Evolutionary conservation across 2,888 invertebrate genomes (phyloP), one percentile per base, ranked within the genome.

Genomic region (Desoria tigrina): DNA sequence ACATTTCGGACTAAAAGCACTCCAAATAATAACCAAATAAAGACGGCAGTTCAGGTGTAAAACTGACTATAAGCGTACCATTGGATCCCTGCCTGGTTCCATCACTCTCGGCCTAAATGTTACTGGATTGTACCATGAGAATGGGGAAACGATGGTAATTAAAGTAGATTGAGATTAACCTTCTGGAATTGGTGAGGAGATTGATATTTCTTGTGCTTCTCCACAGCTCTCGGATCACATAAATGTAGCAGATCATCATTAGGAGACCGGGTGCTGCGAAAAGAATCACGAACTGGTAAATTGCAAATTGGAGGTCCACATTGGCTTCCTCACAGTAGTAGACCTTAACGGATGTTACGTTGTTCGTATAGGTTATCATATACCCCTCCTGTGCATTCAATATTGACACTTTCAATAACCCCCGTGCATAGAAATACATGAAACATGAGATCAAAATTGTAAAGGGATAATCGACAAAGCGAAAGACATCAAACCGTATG

Each of bases 191-290:
- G 45, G 81, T 81, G 50, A 81, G 78, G 3, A 78, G 74, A 61
- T 77, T 78, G 72, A 81, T 80, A 57, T 77, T 80, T 55, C 77
- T 77, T 0, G 81, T 81, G 59, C 80, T 80, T 53, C 76, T 77
- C 81, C 81, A 81, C 9, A 81, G 77, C 61, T 79, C 80, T 27
- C 78, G 76, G 68, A 81, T 81, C 32, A 81, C 81, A 61, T 77
- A 77, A 3, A 79, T 70, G 74, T 81, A 81, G 76, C 80, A 80
- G 53, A 79, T 73, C 56, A 79, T 77, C 80, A 81, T 80, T 27
- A 81, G 74, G 27, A 79, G 63, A 2, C 78, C 79, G 0, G 81
- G 81, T 2, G 79, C 71, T 2, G 73, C 76, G 66, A 81, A 80
- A 42, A 81, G 74, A 18, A 79, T 77, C 54, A 79, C 63, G 23